These are phyloP conservation scores for Rhizoglyphus robini DNA, from an alignment of 1,140 invertebrate genomes.

Conservation along the genomic window DNA sequence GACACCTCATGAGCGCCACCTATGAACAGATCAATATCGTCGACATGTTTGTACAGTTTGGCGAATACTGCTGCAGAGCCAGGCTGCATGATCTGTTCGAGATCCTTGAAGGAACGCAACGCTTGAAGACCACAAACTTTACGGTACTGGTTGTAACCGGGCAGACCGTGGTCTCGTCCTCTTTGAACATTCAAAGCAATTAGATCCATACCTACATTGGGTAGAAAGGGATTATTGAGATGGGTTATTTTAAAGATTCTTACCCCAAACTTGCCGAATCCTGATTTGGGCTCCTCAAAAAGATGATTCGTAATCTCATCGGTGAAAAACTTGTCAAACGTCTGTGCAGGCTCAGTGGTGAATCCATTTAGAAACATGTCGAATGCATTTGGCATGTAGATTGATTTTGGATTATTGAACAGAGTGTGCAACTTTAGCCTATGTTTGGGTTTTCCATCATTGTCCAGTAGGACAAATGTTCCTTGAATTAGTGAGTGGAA, in stretches of 20 bases:
- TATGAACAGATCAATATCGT: constrained; percentile 51
- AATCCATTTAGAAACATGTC: constrained; percentile 23
- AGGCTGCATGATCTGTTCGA: constrained; percentile 47
- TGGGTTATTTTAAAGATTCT: background rate
- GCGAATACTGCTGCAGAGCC: constrained; percentile 22
- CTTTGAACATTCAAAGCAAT: constrained; percentile 47
- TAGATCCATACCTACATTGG: constrained; percentile 37
- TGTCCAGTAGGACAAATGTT: constrained; percentile 7
- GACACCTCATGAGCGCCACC: constrained; percentile 47
- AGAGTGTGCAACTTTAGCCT: constrained; percentile 17
- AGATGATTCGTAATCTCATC: constrained; percentile 70
- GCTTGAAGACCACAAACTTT: constrained; percentile 58
- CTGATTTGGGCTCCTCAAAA: constrained; percentile 50
- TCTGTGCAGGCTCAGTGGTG: constrained; percentile 39
- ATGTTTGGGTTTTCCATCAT: constrained; percentile 19
- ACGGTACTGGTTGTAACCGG: constrained; percentile 64
- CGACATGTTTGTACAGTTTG: constrained; percentile 30
- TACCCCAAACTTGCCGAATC: too few relatives aligned
- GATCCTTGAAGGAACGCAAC: constrained; percentile 57
- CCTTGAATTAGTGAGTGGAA: constrained; percentile 29
- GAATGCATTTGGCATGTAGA: constrained; percentile 22
- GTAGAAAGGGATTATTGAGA: too few relatives aligned
- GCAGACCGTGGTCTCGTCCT: constrained; percentile 71
- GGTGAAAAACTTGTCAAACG: constrained; percentile 49
- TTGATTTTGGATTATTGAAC: constrained; percentile 22